A percentile compares a stretch with the other conserved stretches of the same genome.
Conservation (phyloP, 2,113 vertebrate species). For the Anarhynchus alexandrinus region DNA sequence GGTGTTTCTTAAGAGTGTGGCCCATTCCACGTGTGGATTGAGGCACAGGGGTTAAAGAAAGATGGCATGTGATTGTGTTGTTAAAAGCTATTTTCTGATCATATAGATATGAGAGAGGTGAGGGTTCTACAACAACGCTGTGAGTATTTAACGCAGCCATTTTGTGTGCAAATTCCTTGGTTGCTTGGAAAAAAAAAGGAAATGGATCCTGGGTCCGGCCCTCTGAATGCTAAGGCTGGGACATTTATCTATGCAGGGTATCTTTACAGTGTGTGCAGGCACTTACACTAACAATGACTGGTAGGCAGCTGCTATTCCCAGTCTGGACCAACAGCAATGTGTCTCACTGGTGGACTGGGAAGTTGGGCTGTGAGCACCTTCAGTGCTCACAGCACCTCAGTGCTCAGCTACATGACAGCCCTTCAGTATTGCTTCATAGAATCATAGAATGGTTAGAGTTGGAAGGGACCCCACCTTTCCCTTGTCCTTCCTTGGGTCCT, state of each 20-base stretch:
- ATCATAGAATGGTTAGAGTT: too few relatives aligned
- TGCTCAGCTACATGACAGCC: neutral
- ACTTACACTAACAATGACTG: neutral
- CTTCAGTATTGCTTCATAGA: neutral
- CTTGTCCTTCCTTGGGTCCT: neutral
- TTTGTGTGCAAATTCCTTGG: neutral
- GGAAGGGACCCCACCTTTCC: neutral
- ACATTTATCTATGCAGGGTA: neutral
- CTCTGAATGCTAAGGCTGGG: neutral
- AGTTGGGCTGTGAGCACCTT: neutral
- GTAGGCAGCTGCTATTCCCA: neutral
- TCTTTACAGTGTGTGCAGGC: neutral
- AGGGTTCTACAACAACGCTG: rapidly evolving
- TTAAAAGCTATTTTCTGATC: neutral
- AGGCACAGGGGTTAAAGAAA: neutral
- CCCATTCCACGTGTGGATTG: neutral
- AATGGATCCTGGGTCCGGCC: neutral
- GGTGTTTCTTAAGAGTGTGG: neutral
- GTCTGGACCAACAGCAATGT: neutral
- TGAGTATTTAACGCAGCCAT: rapidly evolving
- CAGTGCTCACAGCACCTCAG: neutral
- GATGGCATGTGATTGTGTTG: neutral
- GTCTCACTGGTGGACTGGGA: neutral
- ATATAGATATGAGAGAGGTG: neutral
- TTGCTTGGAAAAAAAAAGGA: neutral